Base-by-base conservation (phyloP, 2,888 invertebrate genomes). In the Athalia rosae region DNA sequence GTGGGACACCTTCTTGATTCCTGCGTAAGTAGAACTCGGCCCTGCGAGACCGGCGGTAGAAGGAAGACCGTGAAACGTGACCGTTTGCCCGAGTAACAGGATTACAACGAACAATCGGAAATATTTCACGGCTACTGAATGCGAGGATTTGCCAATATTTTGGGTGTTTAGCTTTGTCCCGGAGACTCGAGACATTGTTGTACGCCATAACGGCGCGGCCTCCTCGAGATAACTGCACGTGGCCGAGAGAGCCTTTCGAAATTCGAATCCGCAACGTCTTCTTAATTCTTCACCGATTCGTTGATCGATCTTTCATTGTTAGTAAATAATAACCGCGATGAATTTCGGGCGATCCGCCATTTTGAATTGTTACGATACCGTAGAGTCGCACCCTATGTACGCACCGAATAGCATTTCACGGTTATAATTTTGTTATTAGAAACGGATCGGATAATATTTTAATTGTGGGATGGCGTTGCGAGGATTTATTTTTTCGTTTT, bases 131-230 rank as follows among this genome's bases (percentile, higher is more conserved):
- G 77, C 77, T 58, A 28, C 43, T 77, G 77, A 77, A 77, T 77
- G 69, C 61, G 50, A 4, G 77, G 77, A 77, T 76, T 63, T 83
- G 82, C 85, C 87, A 88, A 89, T 89, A 89, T 88, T 89, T 88
- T 88, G 86, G 85, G 84, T 88, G 84, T 88, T 88, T 88, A 86
- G 88, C 85, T 86, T 88, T 88, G 84, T 85, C 80, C 79, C 80
- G 62, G 79, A 81, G 80, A 82, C 80, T 77, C 78, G 78, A 45
- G 6, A 41, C 53, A 73, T 77, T 77, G 77, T 77, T 50, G 63
- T 56, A n/a, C 13, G 61, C 43, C 11, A 76, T 28, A 28, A 28
- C 28, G 71, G 71, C 47, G 74, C 61, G 74, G 74, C 15, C 61
- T 13, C 13, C 58, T 62, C 53, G 43, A 62, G 74, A 74, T 74